Evolutionary conservation across 2,113 vertebrate genomes (phyloP), one percentile per base, ranked within the genome.

Genomic region (Circaetus cinerascens): DNA sequence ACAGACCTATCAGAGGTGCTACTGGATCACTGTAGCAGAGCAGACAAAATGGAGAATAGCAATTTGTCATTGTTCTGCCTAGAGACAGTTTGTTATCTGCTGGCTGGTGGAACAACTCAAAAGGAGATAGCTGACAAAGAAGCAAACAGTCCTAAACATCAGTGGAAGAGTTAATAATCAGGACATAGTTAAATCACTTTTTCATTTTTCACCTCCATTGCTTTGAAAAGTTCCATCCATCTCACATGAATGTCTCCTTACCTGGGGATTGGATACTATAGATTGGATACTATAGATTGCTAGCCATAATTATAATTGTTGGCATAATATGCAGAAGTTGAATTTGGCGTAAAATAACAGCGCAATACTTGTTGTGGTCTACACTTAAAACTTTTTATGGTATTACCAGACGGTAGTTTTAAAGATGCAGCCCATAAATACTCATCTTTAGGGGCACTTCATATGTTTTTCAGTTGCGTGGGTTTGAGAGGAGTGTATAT

Each of bases 31-130:
- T 59, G 19, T 15, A 38, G 25, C 19, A 60, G 25, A 66, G 32
- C n/a, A 67, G 34, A 36, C 19, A 41, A 36, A 45, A 69, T 10
- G 17, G 57, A 43, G 38, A 83, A 30, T 4, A 63, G 32, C 17
- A 30, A 4, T 45, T 55, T 88, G 14, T 40, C 1, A 13, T 68
- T 92, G 1, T 83, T 80, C 26, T 0, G 0, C 45, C 27, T 53
- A 23, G 36, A 83, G 34, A 15, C 15, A 38, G 34, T 57, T 66
- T 38, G 15, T 63, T 86, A 19, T 13, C 32, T 55, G 55, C n/a
- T 92, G 27, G 29, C 23, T 77, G 17, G 30, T 74, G 30, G 41
- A 60, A 69, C 1, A 11, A 5, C 18, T 80, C 40, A 40, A n/a
- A 75, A 55, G 38, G 29, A 73, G 30, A 11, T 5, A 45, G 30